Conservation (phyloP, 1,140 invertebrate species). For the Heliothis virescens region DNA sequence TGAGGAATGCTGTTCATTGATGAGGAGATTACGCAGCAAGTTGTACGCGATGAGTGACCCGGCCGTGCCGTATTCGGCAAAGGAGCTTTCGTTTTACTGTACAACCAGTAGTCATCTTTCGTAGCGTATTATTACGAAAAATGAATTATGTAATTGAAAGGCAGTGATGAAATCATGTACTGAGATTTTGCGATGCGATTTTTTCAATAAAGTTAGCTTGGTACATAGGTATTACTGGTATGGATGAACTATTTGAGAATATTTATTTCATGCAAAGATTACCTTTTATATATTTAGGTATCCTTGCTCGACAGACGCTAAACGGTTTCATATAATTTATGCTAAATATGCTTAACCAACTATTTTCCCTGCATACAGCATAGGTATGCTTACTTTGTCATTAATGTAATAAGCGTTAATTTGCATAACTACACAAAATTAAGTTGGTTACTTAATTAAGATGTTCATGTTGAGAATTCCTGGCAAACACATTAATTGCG, state of each 20-base stretch:
- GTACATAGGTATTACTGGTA: not conserved
- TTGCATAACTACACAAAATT: too few relatives aligned
- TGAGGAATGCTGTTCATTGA: conserved; percentile 36
- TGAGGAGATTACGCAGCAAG: conserved; percentile 37
- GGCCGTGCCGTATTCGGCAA: conserved; percentile 2
- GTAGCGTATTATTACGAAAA: conserved; percentile 37
- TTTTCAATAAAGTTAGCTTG: not conserved
- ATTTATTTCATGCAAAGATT: too few relatives aligned
- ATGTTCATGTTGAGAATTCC: not conserved
- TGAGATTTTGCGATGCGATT: not conserved
- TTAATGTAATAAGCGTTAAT: not conserved
- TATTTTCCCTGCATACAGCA: too few relatives aligned
- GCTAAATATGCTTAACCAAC: too few relatives aligned
- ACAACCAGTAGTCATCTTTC: conserved; percentile 4
- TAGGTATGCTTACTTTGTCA: not conserved
- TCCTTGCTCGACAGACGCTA: too few relatives aligned
- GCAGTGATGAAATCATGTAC: conserved; percentile 13
- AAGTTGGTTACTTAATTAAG: too few relatives aligned
- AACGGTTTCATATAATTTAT: too few relatives aligned
- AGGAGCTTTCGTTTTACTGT: conserved; percentile 38
- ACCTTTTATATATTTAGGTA: too few relatives aligned
- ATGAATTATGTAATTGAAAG: conserved; percentile 38
- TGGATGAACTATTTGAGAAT: too few relatives aligned
- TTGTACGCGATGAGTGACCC: conserved; percentile 11
- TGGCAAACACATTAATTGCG: not conserved